Evolutionary conservation across 2,888 invertebrate genomes (phyloP).

Genomic region (Acleris emargana): DNA sequence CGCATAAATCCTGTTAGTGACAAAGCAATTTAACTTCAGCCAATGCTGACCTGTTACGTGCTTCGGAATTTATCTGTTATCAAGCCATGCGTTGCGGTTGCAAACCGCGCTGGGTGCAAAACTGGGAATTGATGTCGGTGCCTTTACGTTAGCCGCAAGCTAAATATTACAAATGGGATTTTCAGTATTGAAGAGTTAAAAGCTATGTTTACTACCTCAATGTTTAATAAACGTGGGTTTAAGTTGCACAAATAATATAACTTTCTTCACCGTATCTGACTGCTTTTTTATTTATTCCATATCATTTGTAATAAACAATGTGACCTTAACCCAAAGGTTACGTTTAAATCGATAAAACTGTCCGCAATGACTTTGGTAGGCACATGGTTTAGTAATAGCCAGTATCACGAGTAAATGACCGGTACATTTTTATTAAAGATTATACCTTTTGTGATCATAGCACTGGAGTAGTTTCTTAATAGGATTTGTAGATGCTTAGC

Average conservation of each 20-base stretch:
- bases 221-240: too few relatives aligned
- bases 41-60: slow-evolving; percentile 51
- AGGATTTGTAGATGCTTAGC: slow-evolving; percentile 4
- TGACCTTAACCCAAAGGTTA: slow-evolving; percentile 30
- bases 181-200: too few relatives aligned
- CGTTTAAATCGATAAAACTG: slow-evolving; percentile 32
- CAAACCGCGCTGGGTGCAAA: slow-evolving; percentile 25
- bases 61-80: slow-evolving; percentile 46
- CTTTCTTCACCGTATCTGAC: too few relatives aligned
- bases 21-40: slow-evolving; percentile 62
- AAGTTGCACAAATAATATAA: too few relatives aligned
- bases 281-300: slow-evolving; percentile 2
- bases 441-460: slow-evolving; percentile 29
- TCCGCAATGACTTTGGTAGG: slow-evolving; percentile 25
- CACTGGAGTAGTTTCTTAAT: slow-evolving; percentile 13
- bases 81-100: slow-evolving; percentile 40
- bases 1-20: slow-evolving; percentile 57
- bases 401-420: slow-evolving; percentile 18
- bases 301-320: slow-evolving; percentile 26
- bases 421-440: slow-evolving; percentile 25
- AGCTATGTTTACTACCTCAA: too few relatives aligned
- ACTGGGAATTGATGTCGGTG: slow-evolving; percentile 19
- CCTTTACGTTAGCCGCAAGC: slow-evolving; percentile 7
- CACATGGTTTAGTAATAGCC: slow-evolving; percentile 30
- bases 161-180: slow-evolving; percentile 7